Base-by-base conservation (phyloP, 2,113 vertebrate genomes). In the Proteles cristata region DNA sequence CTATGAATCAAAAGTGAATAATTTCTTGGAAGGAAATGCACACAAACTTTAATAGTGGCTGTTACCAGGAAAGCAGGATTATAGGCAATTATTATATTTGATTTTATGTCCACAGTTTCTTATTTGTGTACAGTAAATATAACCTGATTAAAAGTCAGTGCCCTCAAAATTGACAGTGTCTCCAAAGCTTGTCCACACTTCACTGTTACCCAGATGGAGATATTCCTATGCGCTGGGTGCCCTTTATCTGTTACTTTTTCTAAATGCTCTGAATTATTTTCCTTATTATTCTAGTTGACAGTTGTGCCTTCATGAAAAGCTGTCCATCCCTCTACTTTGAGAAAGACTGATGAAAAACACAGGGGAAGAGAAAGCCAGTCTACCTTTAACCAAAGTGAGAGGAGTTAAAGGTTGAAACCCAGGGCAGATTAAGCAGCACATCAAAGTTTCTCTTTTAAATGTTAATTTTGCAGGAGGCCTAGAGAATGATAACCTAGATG, bases 381-480 rank as follows among this genome's bases (percentile, higher is more conserved):
- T 50, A n/a, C 4, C 31, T 92, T 93, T 95, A 45, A 79, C 28
- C 11, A 86, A 73, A 43, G 0, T 0, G 74, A 89, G 12, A 3
- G n/a, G 26, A 81, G 19, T 28, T 74, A 45, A 90, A 84, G 4
- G 10, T 92, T 98, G 73, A 94, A 95, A 97, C 69, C 28, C 1
- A 84, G 28, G 50, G 14, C n/a, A 90, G 90, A 95, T 96, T 68
- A 96, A 95, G 71, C 0, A 97, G 39, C 61, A 43, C 81, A 69
- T 93, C 50, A 80, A 55, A 93, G 69, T 90, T 94, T 33, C 74
- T 26, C 96, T 97, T 98, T 97, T 61, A 97, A 90, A 95, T 96
- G 74, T 74, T 98, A 97, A 97, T 98, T 98, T 96, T n/a, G 25
- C 61, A 73, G 35, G 45, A 63, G 50, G 8, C 74, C 92, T 48